phyloP scores from a whole-genome alignment of 2,797 vertebrate species.

The Geotrypetes seraphini region DNA sequence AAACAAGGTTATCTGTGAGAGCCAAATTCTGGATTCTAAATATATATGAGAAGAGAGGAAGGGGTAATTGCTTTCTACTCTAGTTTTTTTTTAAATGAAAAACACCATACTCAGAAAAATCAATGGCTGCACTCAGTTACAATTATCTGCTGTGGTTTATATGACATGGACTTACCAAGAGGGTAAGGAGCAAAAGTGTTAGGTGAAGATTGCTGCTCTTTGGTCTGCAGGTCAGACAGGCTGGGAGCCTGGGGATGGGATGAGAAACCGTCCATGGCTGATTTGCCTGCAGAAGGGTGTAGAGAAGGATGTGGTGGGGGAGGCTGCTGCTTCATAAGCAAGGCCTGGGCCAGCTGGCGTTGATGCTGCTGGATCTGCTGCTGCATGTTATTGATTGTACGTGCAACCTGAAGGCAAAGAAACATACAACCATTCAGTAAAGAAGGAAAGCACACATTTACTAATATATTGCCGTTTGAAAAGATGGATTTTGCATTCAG shows the following conservation, averaged over 20 bases:
- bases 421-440: no score
- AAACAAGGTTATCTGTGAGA: no score
- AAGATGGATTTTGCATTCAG: no score
- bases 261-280: slow-evolving; percentile 83
- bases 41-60: no score
- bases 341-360: slow-evolving; percentile 96
- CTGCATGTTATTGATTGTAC: slow-evolving; percentile 99
- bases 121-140: no score
- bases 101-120: no score
- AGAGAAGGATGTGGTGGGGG: slow-evolving; percentile 76
- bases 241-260: slow-evolving; percentile 76
- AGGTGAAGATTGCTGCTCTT: slow-evolving; percentile 91
- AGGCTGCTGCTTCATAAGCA: slow-evolving; percentile 92
- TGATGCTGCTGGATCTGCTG: slow-evolving; percentile 99
- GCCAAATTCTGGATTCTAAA: no score
- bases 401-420: slow-evolving; percentile 73
- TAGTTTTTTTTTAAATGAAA: no score
- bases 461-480: no score
- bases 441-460: no score
- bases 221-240: slow-evolving; percentile 94
- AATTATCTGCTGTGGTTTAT: background rate
- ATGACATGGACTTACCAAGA: slow-evolving; percentile 66
- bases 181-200: slow-evolving; percentile 85
- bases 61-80: background rate
- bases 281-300: slow-evolving; percentile 84